Percentiles rank a stretch among this genome's conserved stretches.
phyloP scores from a whole-genome alignment of 2,113 vertebrate species.

The Leptodactylus fuscus region DNA sequence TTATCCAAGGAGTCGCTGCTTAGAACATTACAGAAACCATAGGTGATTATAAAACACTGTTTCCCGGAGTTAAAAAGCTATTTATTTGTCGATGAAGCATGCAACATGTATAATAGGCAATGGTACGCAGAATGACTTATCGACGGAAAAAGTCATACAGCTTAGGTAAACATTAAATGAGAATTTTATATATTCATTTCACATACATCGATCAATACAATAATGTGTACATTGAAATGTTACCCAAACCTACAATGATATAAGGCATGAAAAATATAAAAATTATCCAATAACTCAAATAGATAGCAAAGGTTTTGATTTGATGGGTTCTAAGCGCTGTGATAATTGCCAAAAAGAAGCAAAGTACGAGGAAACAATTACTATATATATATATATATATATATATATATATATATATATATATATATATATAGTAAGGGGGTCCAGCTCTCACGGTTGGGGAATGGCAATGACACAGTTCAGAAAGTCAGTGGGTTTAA shows the following conservation, averaged over 20 bases:
- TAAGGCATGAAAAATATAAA: not conserved
- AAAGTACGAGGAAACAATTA: too few species aligned
- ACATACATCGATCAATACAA: not conserved
- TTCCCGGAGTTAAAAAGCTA: not conserved
- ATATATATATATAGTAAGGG: too few species aligned
- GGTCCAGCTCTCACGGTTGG: too few species aligned
- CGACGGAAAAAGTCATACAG: not conserved
- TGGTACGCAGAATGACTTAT: conserved; percentile 9
- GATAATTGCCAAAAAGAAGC: too few species aligned
- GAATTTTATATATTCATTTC: not conserved
- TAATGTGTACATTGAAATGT: conserved; percentile 2
- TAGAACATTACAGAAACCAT: conserved; percentile 23
- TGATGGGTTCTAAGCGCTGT: too few species aligned
- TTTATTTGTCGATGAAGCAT: not conserved
- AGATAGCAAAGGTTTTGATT: too few species aligned
- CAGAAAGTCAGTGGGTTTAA: too few species aligned
- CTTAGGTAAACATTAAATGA: not conserved
- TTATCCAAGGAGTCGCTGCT: not conserved
- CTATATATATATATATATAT: too few species aligned
- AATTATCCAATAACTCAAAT: not conserved
- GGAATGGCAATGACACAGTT: too few species aligned
- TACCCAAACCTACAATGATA: not conserved
- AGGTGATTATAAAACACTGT: not conserved
- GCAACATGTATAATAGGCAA: not conserved
- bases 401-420: too few species aligned